Conservation (phyloP, 2,888 invertebrate species). For the Synergus umbraculus region DNA sequence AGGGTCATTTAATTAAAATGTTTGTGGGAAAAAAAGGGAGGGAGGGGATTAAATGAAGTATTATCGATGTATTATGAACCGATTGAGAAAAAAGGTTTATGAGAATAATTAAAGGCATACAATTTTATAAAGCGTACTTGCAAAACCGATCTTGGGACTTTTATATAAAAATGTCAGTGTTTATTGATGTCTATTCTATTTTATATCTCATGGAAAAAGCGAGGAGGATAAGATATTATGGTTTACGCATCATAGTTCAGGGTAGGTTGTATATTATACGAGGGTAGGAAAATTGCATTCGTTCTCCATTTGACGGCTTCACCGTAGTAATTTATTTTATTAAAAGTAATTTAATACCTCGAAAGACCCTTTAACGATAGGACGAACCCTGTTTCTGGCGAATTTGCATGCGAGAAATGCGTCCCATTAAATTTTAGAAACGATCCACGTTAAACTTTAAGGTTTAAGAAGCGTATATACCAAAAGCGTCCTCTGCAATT, state of each 20-base stretch:
- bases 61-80: too few relatives aligned
- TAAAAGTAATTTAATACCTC: slow-evolving; percentile 29
- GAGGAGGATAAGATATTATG: slow-evolving; percentile 1
- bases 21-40: too few relatives aligned
- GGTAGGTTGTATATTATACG: background rate
- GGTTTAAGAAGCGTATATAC: slow-evolving; percentile 2
- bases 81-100: too few relatives aligned
- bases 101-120: background rate
- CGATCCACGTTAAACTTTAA: slow-evolving; percentile 26
- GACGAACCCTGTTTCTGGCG: background rate
- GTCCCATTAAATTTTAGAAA: slow-evolving; percentile 32
- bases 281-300: slow-evolving; percentile 6
- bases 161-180: background rate
- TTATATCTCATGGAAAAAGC: background rate
- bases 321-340: slow-evolving; percentile 7
- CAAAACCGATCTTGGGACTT: background rate
- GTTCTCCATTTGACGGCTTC: slow-evolving; percentile 7
- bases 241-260: background rate
- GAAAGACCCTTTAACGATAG: background rate
- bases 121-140: background rate
- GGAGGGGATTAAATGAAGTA: too few relatives aligned
- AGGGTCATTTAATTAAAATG: background rate
- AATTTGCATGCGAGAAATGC: slow-evolving; percentile 32
- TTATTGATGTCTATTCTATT: slow-evolving; percentile 8
- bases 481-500: background rate